A percentile compares a stretch with the other conserved stretches of the same genome.
Evolutionary conservation across 2,888 invertebrate genomes (phyloP).

Genomic region (Asteroscopus sphinx): DNA sequence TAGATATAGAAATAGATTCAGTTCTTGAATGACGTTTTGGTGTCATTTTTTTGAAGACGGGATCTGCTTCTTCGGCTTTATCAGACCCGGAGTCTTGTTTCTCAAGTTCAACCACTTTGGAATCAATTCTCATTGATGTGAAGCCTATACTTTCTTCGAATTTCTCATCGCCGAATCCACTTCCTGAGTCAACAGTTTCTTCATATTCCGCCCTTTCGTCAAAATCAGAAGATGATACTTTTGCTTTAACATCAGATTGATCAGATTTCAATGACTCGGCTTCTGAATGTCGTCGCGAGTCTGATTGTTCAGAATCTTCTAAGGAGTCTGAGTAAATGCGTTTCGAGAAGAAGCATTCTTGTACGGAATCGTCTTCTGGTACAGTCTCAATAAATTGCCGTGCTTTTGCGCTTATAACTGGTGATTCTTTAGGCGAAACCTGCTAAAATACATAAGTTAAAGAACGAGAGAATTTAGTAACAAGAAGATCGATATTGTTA

Average conservation of each 20-base stretch:
- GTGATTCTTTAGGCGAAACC: conserved; percentile 84
- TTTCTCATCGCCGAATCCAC: conserved; percentile 87
- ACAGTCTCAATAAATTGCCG: conserved; percentile 88
- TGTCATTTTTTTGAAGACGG: conserved; percentile 83
- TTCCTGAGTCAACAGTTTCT: conserved; percentile 85
- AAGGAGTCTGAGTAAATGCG: conserved; percentile 88
- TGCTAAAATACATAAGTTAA: conserved; percentile 44
- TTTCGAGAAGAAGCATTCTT: conserved; percentile 89
- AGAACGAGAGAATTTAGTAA: neutral
- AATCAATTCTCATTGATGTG: conserved; percentile 80
- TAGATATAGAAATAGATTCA: conserved; percentile 84
- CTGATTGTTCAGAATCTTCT: conserved; percentile 87
- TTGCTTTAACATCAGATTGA: conserved; percentile 85
- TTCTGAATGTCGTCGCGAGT: conserved; percentile 87
- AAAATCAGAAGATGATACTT: conserved; percentile 86
- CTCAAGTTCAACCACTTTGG: conserved; percentile 72
- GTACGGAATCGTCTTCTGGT: conserved; percentile 88
- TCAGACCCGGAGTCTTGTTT: conserved; percentile 82
- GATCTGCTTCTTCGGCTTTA: conserved; percentile 74
- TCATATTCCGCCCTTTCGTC: conserved; percentile 87
- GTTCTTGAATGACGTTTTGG: conserved; percentile 86
- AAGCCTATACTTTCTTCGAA: conserved; percentile 86
- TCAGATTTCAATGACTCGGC: conserved; percentile 88
- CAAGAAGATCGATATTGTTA: conserved; percentile 4
- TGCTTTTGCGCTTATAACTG: conserved; percentile 87